phyloP scores from a whole-genome alignment of 2,797 vertebrate species.

The Chanos chanos region DNA sequence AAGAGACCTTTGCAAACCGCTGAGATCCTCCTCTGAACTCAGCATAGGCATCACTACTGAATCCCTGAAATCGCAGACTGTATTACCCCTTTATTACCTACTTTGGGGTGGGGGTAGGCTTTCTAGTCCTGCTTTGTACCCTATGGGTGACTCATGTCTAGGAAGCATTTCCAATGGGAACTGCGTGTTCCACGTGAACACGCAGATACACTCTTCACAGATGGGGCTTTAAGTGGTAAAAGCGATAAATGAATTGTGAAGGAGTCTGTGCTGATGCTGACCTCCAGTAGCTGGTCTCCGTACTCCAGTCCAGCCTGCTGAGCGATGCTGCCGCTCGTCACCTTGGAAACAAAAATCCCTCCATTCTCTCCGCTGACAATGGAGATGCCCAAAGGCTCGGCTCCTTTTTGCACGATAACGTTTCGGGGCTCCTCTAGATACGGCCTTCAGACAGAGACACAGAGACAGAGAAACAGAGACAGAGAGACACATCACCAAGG shows the following conservation, averaged over 20 bases:
- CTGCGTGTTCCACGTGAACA: too few relatives aligned
- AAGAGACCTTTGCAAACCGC: too few relatives aligned
- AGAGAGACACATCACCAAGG: neutral
- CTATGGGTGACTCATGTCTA: too few relatives aligned
- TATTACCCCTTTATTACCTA: too few relatives aligned
- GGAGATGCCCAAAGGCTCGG: conserved; percentile 94
- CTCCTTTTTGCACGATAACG: conserved; percentile 92
- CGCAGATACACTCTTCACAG: neutral
- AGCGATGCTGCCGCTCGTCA: conserved; percentile 92
- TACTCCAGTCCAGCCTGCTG: conserved; percentile 96
- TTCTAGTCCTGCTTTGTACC: too few relatives aligned
- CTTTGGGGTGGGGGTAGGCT: too few relatives aligned
- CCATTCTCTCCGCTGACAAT: conserved; percentile 96
- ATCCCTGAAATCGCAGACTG: too few relatives aligned
- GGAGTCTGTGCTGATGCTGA: conserved; percentile 43
- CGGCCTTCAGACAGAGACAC: conserved; percentile 73
- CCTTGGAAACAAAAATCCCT: conserved; percentile 97
- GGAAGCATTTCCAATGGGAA: too few relatives aligned
- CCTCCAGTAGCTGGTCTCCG: conserved; percentile 96
- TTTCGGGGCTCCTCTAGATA: conserved; percentile 95
- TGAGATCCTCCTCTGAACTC: too few relatives aligned
- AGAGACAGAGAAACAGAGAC: conserved; percentile 18
- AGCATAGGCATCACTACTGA: too few relatives aligned
- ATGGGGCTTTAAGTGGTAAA: neutral
- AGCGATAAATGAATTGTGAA: neutral